Percentiles rank a stretch among this genome's conserved stretches.
phyloP scores from a whole-genome alignment of 2,888 invertebrate genomes.

The Tillus elongatus region DNA sequence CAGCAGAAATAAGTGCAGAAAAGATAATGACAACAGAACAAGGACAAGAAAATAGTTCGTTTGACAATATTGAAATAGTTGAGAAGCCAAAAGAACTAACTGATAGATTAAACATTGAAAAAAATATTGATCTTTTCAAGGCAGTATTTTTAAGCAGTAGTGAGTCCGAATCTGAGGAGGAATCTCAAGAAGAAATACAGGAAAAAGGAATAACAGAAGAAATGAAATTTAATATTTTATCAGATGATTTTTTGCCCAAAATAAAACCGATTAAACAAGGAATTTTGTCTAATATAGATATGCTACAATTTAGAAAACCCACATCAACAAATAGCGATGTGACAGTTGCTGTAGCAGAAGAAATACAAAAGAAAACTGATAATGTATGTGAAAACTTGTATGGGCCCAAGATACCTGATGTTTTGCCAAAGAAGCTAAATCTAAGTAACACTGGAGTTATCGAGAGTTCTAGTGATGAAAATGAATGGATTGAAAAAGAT shows the following conservation, averaged over 20 bases:
- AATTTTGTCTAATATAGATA: constrained; percentile 35
- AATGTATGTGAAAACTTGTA: constrained; percentile 16
- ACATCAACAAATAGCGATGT: not conserved
- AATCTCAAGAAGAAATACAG: constrained; percentile 25
- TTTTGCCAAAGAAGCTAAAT: constrained; percentile 6
- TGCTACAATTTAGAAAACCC: constrained; percentile 12
- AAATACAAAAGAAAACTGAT: constrained; percentile 6
- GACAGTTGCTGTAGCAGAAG: constrained; percentile 6
- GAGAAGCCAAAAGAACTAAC: constrained; percentile 28
- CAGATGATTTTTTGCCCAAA: constrained; percentile 34
- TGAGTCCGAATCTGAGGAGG: constrained; percentile 51
- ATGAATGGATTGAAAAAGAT: constrained; percentile 32
- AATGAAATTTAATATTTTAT: constrained; percentile 30
- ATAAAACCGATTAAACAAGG: constrained; percentile 37
- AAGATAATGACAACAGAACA: constrained; percentile 11
- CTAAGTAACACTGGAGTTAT: constrained; percentile 9
- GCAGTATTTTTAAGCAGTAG: constrained; percentile 80
- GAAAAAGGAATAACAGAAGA: constrained; percentile 17
- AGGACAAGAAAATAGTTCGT: constrained; percentile 5
- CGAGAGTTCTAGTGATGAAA: constrained; percentile 22
- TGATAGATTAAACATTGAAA: constrained; percentile 35
- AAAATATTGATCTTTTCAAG: constrained; percentile 74
- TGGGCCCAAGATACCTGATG: constrained; percentile 29
- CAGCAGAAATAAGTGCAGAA: too few species aligned
- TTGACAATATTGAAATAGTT: constrained; percentile 7